Evolutionary conservation across 2,888 invertebrate genomes (phyloP).

Genomic region (Meteorus colon): DNA sequence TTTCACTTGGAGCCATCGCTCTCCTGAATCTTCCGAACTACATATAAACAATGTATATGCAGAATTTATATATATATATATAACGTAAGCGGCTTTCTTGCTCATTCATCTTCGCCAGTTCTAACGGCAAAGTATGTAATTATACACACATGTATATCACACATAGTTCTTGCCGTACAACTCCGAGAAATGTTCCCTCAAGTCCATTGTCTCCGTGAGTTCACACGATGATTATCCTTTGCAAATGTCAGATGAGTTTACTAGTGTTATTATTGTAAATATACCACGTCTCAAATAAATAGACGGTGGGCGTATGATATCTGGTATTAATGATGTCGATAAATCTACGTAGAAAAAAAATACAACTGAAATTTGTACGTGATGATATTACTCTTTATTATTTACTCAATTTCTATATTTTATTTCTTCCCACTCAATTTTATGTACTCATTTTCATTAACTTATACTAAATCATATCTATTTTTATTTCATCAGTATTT

Average conservation of each 20-base stretch:
- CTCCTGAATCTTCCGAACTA: too few species aligned
- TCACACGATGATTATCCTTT: slow-evolving; percentile 4
- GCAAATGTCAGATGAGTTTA: not conserved
- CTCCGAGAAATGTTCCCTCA: not conserved
- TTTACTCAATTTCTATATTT: too few species aligned
- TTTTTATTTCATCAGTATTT: too few species aligned
- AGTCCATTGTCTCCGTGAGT: not conserved
- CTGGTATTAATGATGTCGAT: not conserved
- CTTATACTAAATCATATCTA: too few species aligned
- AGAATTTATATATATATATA: too few species aligned
- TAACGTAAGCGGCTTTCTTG: not conserved
- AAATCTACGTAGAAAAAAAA: too few species aligned
- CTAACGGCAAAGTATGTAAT: not conserved
- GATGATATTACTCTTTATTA: too few species aligned
- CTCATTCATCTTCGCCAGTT: not conserved
- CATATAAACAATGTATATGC: too few species aligned
- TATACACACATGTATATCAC: not conserved
- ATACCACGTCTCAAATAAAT: not conserved
- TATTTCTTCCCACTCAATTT: too few species aligned
- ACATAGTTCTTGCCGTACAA: not conserved
- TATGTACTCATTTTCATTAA: too few species aligned
- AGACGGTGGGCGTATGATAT: not conserved
- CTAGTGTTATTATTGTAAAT: not conserved
- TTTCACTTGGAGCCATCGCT: too few species aligned
- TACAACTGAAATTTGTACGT: too few species aligned